Base-by-base conservation (phyloP, 1,140 invertebrate species). In the Saccostrea glomerata region DNA sequence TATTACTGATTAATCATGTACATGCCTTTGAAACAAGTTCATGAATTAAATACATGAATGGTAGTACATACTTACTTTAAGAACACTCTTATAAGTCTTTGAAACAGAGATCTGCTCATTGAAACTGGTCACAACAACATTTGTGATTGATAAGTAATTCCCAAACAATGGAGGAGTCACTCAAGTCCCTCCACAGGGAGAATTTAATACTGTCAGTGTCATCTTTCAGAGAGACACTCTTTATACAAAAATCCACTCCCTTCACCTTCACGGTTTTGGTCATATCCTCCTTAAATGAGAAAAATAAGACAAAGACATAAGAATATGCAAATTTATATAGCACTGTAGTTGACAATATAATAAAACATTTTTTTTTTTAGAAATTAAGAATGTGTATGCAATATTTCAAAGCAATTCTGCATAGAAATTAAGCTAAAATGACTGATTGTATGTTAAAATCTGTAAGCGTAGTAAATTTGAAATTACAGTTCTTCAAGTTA, bases 231-330 rank as follows among this genome's bases (percentile, higher is more conserved):
- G 66, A 20, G 7, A 73, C 66, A 73, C 66, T 73, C 23, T 73
- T 73, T 7, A 73, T 25, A 73, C 25, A 25, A 30, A 73, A 9
- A 73, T 73, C 25, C 25, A 73, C 66, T 7, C 66, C 66, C 12
- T 73, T 73, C 66, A 73, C 66, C 25, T 73, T 73, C 25, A 73
- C 66, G 13, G 66, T 73, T 13, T 73, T 73, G 11, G 25, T 73
- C 25, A 73, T 73, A 23, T 73, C 66, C 66, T 73, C 66, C 66
- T 73, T 23, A 30, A 73, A 73, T 73, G 13, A 73, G 36, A 73
- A 23, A 73, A 73, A 23, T 7, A 1, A 47, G 9, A 73, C n/a
- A n/a, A 73, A 73, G 23, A 73, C 66, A 73, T 73, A 73, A 25
- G 12, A 73, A 11, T 73, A 73, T 25, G n/a, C 66, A 73, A 7